Evolutionary conservation across 2,113 vertebrate species (phyloP).

Genomic region (Lates calcarifer): DNA sequence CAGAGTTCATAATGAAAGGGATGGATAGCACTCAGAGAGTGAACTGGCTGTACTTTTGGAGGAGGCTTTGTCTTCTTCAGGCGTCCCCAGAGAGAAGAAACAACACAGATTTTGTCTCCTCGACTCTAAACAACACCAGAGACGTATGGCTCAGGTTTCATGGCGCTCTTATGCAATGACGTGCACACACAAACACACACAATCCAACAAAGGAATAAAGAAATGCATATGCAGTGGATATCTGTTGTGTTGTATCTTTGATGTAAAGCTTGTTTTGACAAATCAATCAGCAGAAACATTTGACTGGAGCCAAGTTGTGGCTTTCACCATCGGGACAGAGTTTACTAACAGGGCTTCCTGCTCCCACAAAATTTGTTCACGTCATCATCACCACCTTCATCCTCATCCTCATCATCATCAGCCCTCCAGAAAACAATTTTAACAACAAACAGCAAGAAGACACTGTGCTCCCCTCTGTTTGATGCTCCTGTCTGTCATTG

Average conservation of each 20-base stretch:
- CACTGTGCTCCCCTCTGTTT: constrained; percentile 1
- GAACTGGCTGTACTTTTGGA: constrained; percentile 15
- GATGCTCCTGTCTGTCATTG: constrained; percentile 52
- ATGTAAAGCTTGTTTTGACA: constrained; percentile 54
- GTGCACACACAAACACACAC: constrained; percentile 31
- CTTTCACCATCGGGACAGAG: constrained; percentile 55
- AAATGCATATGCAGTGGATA: constrained; percentile 16
- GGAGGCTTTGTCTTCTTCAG: constrained; percentile 43
- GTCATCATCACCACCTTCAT: not conserved
- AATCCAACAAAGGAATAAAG: constrained; percentile 22
- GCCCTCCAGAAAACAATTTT: constrained; percentile 6
- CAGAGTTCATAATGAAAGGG: constrained; percentile 43
- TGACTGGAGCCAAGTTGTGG: constrained; percentile 42
- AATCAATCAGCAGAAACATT: constrained; percentile 52
- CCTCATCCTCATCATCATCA: constrained; percentile 4
- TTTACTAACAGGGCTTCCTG: constrained; percentile 49
- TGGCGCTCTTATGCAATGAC: constrained; percentile 27
- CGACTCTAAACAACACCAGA: constrained; percentile 30
- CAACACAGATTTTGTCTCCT: constrained; percentile 42
- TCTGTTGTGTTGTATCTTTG: constrained; percentile 12
- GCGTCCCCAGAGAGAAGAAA: constrained; percentile 31
- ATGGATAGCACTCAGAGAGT: constrained; percentile 19
- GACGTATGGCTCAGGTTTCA: constrained; percentile 53
- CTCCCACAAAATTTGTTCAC: constrained; percentile 24
- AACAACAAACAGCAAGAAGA: constrained; percentile 43